Evolutionary conservation across 2,888 invertebrate genomes (phyloP), one percentile per base, ranked within the genome.

Genomic region (Orthonychiurus folsomi): DNA sequence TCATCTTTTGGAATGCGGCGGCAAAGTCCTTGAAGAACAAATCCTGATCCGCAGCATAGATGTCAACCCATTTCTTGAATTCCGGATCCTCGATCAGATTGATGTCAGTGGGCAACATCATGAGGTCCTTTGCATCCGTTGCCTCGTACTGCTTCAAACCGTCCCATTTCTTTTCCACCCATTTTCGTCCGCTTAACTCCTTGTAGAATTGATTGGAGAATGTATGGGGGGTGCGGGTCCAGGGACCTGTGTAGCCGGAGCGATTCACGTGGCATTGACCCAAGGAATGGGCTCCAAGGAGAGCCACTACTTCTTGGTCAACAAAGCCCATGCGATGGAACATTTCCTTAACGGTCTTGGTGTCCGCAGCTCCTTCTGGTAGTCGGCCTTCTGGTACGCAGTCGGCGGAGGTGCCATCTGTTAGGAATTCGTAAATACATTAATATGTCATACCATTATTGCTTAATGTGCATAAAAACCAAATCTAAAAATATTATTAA

Each of bases 311-410:
- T 56, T 66, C 68, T 58, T 68, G 68, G 37, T 68, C 68, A 60
- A 66, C 62, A 50, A 68, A 66, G 12, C 68, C 68, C 68, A 66
- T 66, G 61, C 66, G 58, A 56, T 68, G 66, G 50, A 68, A 68
- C 3, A 68, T 62, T 54, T 69, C 69, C 15, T 66, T 55, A 23
- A 65, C 63, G 50, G 66, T 61, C 25, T 66, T 63, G 23, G 61
- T 47, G 3, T 67, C 62, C 37, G 64, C 67, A 1, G 59, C 69
- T 21, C 69, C 69, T 50, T 69, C 69, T 2, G 69, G 69, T 15
- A 68, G 61, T 20, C 68, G 61, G 18, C 69, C 69, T 21, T 69
- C 69, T 15, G 69, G 69, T 3, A 67, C 61, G 60, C 67, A 67
- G n/a, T 69, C 69, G 27, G 56, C 20, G 0, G 60, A 62, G 9